Base-by-base conservation (phyloP, 2,888 invertebrate species). In the Tipula vernalis region DNA sequence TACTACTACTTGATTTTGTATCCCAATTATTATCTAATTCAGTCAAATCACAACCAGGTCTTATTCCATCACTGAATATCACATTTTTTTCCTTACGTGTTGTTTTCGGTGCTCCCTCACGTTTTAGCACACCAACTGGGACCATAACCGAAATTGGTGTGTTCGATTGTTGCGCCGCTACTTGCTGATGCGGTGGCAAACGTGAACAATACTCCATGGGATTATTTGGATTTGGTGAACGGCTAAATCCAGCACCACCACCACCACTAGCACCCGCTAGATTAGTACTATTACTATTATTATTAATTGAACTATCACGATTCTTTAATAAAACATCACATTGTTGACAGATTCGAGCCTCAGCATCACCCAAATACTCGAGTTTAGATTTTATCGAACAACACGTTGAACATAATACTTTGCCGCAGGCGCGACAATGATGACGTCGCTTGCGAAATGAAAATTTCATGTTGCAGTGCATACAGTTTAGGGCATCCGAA, bases 21-120 rank as follows among this genome's bases (percentile, higher is more conserved):
- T 92, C 92, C 93, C 93, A 94, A 90, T 93, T 93, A 89, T 93
- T 94, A 90, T 96, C 96, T 88, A 96, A 93, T 91, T 96, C 96
- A 87, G 96, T 96, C 89, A 97, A 92, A 92, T 97, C 97, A 89
- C 96, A 96, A 88, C 97, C 96, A 51, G 97, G 97, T 87, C 96
- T 93, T 89, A 97, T 96, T 88, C 97, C 97, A 91, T 97, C 97
- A 89, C 96, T 96, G 90, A 97, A 97, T 94, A 97, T 96, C 85
- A 97, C 97, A 89, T 94, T 95, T 92, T 94, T 96, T 88, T 93
- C 94, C 89, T 93, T 95, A 86, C 93, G 92, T 0, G 89, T 89
- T 88, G 90, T 90, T 87, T 93, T 92, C 89, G 91, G 89, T 88
- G 92, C 92, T 87, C 93, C 93, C 89, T 90, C 90, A 87, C 91